Conservation (phyloP, 92 coral and sea anemone species). For the Epizoanthus ramosus region DNA sequence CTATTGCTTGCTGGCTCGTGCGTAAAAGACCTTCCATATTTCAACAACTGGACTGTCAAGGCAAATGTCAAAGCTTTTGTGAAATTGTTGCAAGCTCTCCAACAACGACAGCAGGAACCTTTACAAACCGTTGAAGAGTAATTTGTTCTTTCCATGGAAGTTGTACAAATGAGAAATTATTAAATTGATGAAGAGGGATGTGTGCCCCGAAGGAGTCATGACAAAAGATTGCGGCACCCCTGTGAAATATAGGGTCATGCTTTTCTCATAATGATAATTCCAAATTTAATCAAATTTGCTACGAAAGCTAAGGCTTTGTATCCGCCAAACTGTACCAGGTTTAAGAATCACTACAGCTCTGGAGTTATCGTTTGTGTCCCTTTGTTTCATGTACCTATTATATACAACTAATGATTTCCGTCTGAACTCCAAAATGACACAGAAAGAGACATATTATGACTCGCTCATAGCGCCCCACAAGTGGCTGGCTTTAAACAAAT, state of each 20-base stretch:
- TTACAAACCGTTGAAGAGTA: neutral
- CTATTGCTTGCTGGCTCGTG: slow-evolving; percentile 31
- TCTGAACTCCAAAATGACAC: neutral
- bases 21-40: neutral
- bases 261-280: slow-evolving; percentile 12
- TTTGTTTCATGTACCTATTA: neutral
- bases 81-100: neutral
- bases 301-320: neutral
- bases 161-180: slow-evolving; percentile 31
- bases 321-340: neutral
- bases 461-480: neutral
- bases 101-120: neutral
- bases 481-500: neutral
- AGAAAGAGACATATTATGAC: neutral
- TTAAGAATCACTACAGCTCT: neutral
- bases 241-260: slow-evolving; percentile 15
- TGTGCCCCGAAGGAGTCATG: slow-evolving; percentile 14
- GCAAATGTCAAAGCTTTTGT: neutral
- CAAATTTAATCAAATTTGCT: slow-evolving; percentile 34
- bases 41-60: neutral
- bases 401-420: neutral
- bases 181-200: slow-evolving; percentile 16
- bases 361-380: neutral
- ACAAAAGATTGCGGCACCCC: slow-evolving; percentile 35
- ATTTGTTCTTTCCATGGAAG: neutral